These are phyloP conservation scores for Drosophila suzukii DNA, from an alignment of 1,140 invertebrate species.

Conservation along the genomic window DNA sequence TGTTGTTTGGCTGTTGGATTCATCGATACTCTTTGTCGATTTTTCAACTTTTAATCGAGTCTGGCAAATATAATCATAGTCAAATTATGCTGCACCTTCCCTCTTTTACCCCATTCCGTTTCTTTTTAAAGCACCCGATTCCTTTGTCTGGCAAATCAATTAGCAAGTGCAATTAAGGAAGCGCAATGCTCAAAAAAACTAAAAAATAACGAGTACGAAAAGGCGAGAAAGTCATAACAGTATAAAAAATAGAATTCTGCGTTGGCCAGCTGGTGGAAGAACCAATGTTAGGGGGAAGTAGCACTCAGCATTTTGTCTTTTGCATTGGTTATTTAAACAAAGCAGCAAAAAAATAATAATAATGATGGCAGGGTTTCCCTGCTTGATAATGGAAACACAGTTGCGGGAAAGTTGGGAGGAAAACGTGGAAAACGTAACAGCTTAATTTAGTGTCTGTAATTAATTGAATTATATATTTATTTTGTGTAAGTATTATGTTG, in stretches of 20 bases:
- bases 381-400: slow-evolving; percentile 6
- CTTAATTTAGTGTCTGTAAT: too few relatives aligned
- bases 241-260: slow-evolving; percentile 22
- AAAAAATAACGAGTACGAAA: neutral
- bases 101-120: neutral
- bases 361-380: neutral
- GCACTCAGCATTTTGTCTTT: slow-evolving; percentile 70
- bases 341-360: slow-evolving; percentile 22
- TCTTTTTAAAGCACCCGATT: too few relatives aligned
- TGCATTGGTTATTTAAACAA: slow-evolving; percentile 71
- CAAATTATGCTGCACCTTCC: slow-evolving; percentile 11
- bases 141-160: slow-evolving; percentile 61
- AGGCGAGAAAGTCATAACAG: slow-evolving; percentile 41
- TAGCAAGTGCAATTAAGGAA: slow-evolving; percentile 71
- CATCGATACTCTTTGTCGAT: too few relatives aligned
- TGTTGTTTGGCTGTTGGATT: too few relatives aligned
- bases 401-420: slow-evolving; percentile 6
- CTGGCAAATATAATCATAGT: slow-evolving; percentile 6
- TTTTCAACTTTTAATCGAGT: too few relatives aligned
- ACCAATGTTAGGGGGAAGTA: neutral
- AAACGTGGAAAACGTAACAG: too few relatives aligned
- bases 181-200: slow-evolving; percentile 35
- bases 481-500: too few relatives aligned
- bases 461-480: too few relatives aligned
- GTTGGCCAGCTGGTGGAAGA: slow-evolving; percentile 9